phyloP scores from a whole-genome alignment of 1,140 invertebrate species.

The Drosophila elegans region DNA sequence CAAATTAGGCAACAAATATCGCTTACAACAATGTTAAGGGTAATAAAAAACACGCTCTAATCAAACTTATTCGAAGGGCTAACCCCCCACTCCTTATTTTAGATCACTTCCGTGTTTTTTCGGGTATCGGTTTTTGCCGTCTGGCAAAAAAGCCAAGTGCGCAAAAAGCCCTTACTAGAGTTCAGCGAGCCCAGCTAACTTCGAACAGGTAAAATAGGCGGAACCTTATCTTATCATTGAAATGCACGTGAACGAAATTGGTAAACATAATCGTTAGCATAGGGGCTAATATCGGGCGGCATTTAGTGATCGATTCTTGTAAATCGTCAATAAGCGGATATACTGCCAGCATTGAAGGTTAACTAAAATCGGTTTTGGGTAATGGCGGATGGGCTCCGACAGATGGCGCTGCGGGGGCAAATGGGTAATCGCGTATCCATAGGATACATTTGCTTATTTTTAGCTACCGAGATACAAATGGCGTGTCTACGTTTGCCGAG shows the following conservation, averaged over 20 bases:
- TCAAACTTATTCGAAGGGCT: constrained; percentile 29
- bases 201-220: constrained; percentile 27
- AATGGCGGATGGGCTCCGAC: constrained; percentile 2
- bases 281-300: constrained; percentile 4
- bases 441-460: constrained; percentile 48
- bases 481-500: constrained; percentile 24
- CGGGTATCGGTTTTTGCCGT: constrained; percentile 5
- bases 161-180: constrained; percentile 60
- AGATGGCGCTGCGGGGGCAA: constrained; percentile 55
- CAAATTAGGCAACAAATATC: constrained; percentile 19
- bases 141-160: constrained; percentile 12
- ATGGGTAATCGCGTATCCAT: constrained; percentile 13
- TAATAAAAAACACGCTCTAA: constrained; percentile 21
- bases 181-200: constrained; percentile 39
- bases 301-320: too few species aligned
- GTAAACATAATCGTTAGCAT: constrained; percentile 32
- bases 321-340: background rate
- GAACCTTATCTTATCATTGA: constrained; percentile 70
- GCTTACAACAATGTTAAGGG: constrained; percentile 1
- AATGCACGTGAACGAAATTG: constrained; percentile 60
- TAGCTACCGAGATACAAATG: constrained; percentile 14
- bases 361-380: constrained; percentile 1
- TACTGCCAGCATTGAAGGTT: background rate
- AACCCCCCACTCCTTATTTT: constrained; percentile 1
- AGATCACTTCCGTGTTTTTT: constrained; percentile 39